Percentiles rank a stretch among this genome's conserved stretches.
Evolutionary conservation across 2,113 vertebrate genomes (phyloP).

Genomic region (Myotis brandtii): DNA sequence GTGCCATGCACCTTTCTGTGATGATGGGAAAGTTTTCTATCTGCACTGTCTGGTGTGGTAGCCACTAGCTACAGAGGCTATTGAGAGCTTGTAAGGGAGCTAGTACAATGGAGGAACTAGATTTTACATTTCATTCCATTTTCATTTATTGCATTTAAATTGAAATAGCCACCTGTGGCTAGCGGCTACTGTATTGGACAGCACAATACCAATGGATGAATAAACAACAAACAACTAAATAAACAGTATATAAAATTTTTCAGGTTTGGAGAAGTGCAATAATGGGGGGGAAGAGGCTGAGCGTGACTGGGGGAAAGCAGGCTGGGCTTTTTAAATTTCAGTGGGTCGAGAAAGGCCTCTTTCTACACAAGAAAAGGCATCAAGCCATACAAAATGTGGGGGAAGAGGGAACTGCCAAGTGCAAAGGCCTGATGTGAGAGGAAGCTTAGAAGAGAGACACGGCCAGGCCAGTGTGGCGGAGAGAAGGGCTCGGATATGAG

Average conservation of each 20-base stretch:
- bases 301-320: background rate
- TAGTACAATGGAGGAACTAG: background rate
- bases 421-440: background rate
- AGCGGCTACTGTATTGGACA: background rate
- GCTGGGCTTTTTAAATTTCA: background rate
- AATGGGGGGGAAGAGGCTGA: background rate
- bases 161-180: background rate
- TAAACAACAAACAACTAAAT: background rate
- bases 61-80: background rate
- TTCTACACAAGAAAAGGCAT: background rate
- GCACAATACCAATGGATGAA: background rate
- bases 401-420: background rate
- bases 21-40: background rate
- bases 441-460: background rate
- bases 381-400: background rate
- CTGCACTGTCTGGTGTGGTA: background rate
- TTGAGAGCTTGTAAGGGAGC: background rate
- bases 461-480: background rate
- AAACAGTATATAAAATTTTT: background rate
- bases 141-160: conserved; percentile 21
- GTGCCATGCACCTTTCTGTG: background rate
- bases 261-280: background rate
- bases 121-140: conserved; percentile 16
- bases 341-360: background rate
- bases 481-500: fast-evolving